Base-by-base conservation (phyloP, 2,797 vertebrate species). In the Thaleichthys pacificus region DNA sequence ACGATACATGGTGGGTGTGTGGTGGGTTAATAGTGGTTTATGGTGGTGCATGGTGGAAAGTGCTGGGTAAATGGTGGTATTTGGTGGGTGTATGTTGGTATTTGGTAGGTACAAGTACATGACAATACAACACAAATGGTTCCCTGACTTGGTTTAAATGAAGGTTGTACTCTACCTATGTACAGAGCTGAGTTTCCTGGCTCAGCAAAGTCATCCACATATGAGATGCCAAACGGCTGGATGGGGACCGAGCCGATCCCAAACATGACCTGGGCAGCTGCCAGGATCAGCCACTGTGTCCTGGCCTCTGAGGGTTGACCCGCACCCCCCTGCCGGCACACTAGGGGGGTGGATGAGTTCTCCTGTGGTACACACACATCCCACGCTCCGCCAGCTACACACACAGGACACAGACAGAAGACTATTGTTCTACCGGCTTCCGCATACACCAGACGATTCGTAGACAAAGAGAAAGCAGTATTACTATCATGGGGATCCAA, bases 141-240 rank as follows among this genome's bases (percentile, higher is more conserved):
- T 47, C 38, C 9, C 38, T 1, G 38, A 14, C 12, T 47, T 14
- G 7, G 42, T 47, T 47, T 47, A 14, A 47, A 47, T 47, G 1
- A 14, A 47, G 42, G 42, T 47, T 47, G 61, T 62, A 62, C 6
- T 47, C 75, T 85, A 95, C 93, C 92, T 22, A 95, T 87, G 0
- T 95, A 95, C 1, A 94, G 83, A 0, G 93, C 87, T 0, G 93
- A 93, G 57, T 94, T 94, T 77, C 88, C 92, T 81, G 92, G 87
- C 0, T 92, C 89, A 11, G 93, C 88, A 22, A 93, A 95, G 82
- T 95, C 94, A 0, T 95, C 93, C 64, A 94, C 91, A 0, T 94
- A 95, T 74, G 94, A 95, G 49, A 95, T 94, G 5, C 94, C 94
- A 21, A 94, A 95, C 0, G 94, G 94, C 63, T 94, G 93, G 71